Conservation (phyloP, 92 coral and sea anemone genomes). For the Palythoa caribaeorum region DNA sequence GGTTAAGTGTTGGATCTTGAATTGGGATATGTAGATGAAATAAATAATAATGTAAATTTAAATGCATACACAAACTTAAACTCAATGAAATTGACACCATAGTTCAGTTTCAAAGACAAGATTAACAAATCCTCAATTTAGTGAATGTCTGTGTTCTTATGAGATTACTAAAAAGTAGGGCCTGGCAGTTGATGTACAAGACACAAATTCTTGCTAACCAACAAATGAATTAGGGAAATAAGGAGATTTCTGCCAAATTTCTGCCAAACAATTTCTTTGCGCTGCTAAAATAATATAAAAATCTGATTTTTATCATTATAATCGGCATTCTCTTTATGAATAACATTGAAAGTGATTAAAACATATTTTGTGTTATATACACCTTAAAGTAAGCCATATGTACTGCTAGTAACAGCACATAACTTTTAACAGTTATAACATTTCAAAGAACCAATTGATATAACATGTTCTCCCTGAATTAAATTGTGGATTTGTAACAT, state of each 20-base stretch:
- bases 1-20: too few relatives aligned
- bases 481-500: not conserved
- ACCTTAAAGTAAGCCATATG: not conserved
- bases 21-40: not conserved
- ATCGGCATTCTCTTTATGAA: too few relatives aligned
- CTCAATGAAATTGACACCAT: not conserved
- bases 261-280: too few relatives aligned
- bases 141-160: not conserved
- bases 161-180: too few relatives aligned
- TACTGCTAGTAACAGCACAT: not conserved
- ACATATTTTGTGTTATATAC: too few relatives aligned
- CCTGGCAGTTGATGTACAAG: too few relatives aligned
- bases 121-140: conserved; percentile 10
- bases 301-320: too few relatives aligned
- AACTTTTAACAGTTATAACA: not conserved
- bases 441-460: not conserved
- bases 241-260: too few relatives aligned
- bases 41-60: not conserved
- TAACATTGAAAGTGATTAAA: too few relatives aligned
- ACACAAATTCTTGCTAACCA: too few relatives aligned
- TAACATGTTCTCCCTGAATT: not conserved
- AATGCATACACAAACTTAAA: conserved; percentile 18
- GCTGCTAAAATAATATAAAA: too few relatives aligned
- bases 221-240: not conserved
- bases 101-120: not conserved